A percentile compares a stretch with the other conserved stretches of the same genome.
Evolutionary conservation across 2,888 invertebrate species (phyloP).

Genomic region (Latrodectus hesperus): DNA sequence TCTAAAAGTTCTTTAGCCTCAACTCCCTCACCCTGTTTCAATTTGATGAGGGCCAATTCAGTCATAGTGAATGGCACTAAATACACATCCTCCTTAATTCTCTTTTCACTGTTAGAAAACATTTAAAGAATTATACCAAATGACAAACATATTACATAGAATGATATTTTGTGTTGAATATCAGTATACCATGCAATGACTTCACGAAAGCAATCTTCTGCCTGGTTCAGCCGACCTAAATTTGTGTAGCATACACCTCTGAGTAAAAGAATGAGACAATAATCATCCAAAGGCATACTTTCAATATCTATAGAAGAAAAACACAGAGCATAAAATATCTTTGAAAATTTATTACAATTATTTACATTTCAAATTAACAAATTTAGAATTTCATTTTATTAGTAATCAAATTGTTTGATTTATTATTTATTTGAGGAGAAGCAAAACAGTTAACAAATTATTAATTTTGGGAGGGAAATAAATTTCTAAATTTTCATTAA

Average conservation of each 20-base stretch:
- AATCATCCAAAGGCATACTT: constrained; percentile 73
- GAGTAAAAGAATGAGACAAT: constrained; percentile 83
- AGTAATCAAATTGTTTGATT: no score
- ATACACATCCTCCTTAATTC: constrained; percentile 87
- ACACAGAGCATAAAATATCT: not conserved
- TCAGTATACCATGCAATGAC: constrained; percentile 58
- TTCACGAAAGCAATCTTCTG: constrained; percentile 65
- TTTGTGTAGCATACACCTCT: constrained; percentile 89
- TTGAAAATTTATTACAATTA: no score
- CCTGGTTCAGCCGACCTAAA: constrained; percentile 85
- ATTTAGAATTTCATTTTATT: no score
- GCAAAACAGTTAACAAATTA: no score
- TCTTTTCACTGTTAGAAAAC: constrained; percentile 77
- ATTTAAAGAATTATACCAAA: not conserved
- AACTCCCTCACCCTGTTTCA: constrained; percentile 82
- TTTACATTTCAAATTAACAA: no score
- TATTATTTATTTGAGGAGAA: no score
- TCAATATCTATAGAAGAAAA: constrained; percentile 28
- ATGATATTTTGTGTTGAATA: not conserved
- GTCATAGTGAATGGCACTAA: constrained; percentile 89
- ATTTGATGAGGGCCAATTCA: constrained; percentile 83
- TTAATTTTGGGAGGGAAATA: no score
- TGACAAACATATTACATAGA: not conserved
- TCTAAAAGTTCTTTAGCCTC: constrained; percentile 84
- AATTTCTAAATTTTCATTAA: no score